Evolutionary conservation across 2,888 invertebrate genomes (phyloP).

Genomic region (Thecocarcelia acutangulata): DNA sequence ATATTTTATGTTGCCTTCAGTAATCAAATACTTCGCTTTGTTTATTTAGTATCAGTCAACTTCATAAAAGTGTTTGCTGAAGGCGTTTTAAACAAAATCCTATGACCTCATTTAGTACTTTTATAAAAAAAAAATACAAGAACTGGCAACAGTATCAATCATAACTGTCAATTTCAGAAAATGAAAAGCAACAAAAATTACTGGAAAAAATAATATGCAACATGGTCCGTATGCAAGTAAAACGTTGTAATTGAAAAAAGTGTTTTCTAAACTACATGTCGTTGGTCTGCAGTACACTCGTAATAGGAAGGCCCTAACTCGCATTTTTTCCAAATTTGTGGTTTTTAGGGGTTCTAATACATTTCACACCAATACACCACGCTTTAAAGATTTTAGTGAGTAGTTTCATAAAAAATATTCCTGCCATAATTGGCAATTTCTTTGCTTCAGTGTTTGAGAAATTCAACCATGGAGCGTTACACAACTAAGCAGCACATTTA

Average conservation of each 20-base stretch:
- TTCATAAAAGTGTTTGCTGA: slow-evolving; percentile 45
- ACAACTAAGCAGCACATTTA: too few species aligned
- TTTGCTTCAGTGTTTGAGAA: too few species aligned
- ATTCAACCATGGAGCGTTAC: too few species aligned
- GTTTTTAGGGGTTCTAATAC: too few species aligned
- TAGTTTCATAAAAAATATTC: too few species aligned
- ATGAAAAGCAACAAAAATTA: slow-evolving; percentile 31
- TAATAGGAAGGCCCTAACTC: too few species aligned
- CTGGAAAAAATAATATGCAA: slow-evolving; percentile 1
- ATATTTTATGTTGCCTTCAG: neutral
- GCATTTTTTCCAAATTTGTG: too few species aligned
- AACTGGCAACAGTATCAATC: slow-evolving; percentile 74
- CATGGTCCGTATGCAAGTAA: neutral
- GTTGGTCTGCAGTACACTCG: too few species aligned
- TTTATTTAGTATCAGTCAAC: slow-evolving; percentile 24
- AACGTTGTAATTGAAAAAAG: neutral
- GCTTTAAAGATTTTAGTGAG: too few species aligned
- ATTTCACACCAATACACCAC: too few species aligned
- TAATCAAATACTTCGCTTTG: neutral
- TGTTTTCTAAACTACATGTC: too few species aligned
- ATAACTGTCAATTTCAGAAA: slow-evolving; percentile 73
- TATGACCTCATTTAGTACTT: slow-evolving; percentile 46
- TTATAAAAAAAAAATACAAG: slow-evolving; percentile 36
- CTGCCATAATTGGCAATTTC: too few species aligned
- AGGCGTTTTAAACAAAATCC: slow-evolving; percentile 48